Percentiles rank a stretch among this genome's conserved stretches.
Conservation (phyloP, 2,113 vertebrate genomes). For the Caranx ignobilis region DNA sequence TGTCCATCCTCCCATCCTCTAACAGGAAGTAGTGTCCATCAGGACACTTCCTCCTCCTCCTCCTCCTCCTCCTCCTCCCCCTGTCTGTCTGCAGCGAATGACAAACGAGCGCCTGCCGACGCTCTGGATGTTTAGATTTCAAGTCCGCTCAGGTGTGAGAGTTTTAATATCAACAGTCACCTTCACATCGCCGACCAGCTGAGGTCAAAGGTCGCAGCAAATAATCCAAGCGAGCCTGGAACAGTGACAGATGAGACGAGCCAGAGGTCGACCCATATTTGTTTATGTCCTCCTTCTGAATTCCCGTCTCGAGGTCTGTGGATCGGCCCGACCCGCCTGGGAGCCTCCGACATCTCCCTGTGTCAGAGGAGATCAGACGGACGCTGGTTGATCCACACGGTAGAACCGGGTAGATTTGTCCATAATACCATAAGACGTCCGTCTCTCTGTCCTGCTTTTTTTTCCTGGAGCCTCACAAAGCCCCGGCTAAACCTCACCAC, state of each 20-base stretch:
- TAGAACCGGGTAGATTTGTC: conserved; percentile 45
- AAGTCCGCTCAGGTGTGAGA: conserved; percentile 37
- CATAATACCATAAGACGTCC: conserved; percentile 44
- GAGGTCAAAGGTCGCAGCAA: conserved; percentile 45
- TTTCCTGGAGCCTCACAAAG: conserved; percentile 45
- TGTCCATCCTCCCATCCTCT: neutral
- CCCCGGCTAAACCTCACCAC: conserved; percentile 46
- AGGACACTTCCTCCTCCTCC: conserved; percentile 30
- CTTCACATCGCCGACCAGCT: conserved; percentile 34
- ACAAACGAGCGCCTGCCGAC: conserved; percentile 28
- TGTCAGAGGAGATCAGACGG: conserved; percentile 40
- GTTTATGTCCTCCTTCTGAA: neutral
- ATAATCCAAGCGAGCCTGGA: neutral
- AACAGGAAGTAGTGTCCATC: conserved; percentile 33
- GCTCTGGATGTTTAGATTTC: conserved; percentile 18
- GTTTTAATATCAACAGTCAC: conserved; percentile 54
- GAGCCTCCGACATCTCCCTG: conserved; percentile 5
- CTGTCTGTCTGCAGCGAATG: conserved; percentile 1
- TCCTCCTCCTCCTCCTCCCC: conserved; percentile 1
- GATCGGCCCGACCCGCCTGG: neutral
- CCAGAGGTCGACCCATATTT: neutral
- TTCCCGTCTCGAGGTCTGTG: neutral
- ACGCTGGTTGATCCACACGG: conserved; percentile 2
- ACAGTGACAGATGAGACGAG: neutral
- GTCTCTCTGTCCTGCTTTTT: conserved; percentile 35